Conservation (phyloP, 2,888 invertebrate genomes). For the Mesochorus sp. region DNA sequence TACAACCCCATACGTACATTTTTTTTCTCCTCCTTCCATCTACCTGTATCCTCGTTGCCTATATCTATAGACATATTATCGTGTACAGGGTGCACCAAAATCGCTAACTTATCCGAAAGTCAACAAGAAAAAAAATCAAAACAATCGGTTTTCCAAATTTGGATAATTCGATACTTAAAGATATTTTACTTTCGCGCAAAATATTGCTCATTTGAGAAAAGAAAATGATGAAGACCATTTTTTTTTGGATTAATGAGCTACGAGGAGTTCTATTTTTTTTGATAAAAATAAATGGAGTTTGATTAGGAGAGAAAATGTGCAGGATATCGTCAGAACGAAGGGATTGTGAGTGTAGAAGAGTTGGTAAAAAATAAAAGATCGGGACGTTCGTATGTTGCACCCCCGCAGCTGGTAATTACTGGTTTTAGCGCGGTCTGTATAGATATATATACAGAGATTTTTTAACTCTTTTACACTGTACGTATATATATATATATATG, state of each 20-base stretch:
- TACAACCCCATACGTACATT: constrained; percentile 47
- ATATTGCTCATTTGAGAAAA: too few relatives aligned
- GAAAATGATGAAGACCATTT: too few relatives aligned
- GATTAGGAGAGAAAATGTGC: too few relatives aligned
- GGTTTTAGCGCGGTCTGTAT: constrained; percentile 44
- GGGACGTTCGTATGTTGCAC: constrained; percentile 25
- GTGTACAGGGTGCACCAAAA: constrained; percentile 50
- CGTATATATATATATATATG: neutral
- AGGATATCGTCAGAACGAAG: neutral
- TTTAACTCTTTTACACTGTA: too few relatives aligned
- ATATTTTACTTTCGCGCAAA: too few relatives aligned
- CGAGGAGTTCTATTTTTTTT: too few relatives aligned
- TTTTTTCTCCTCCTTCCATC: constrained; percentile 46
- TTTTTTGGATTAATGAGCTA: too few relatives aligned
- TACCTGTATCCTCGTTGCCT: constrained; percentile 23
- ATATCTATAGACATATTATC: constrained; percentile 1
- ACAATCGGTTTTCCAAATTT: neutral
- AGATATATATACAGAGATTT: neutral
- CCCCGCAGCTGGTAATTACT: constrained; percentile 41
- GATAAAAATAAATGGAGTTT: too few relatives aligned
- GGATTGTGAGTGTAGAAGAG: neutral
- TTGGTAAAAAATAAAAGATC: constrained; percentile 20
- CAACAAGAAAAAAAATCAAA: neutral
- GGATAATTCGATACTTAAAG: too few relatives aligned
- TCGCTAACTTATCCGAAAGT: neutral